Base-by-base conservation (phyloP, 1,140 invertebrate species). In the Rhyzopertha dominica region DNA sequence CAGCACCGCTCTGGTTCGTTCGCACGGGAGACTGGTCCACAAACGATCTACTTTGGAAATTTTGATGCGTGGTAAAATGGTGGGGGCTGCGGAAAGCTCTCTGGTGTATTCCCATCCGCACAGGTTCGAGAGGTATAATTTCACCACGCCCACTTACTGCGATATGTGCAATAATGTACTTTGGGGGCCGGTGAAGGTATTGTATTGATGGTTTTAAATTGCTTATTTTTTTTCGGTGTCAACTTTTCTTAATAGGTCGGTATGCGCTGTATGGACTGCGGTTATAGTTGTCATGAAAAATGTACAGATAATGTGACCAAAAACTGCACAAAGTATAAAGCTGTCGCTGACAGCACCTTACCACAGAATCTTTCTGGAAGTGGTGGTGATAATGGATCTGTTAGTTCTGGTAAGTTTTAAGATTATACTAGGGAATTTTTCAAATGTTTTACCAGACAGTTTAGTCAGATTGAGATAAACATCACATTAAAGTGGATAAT, bases 231-330 rank as follows among this genome's bases (percentile, higher is more conserved):
- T 8, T 26, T 26, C 7, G 24, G 7, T 23, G 29, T 39, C 43
- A 29, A 23, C 35, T 49, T 35, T 54, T 41, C 43, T 43, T 66
- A 68, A 24, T 61, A 82, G 79, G 79, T 80, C 62, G 89, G 87
- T 4, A 79, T 93, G 66, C 77, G 87, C 45, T 96, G 92, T 66
- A 79, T 85, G 54, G 92, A 96, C 65, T 97, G 93, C 70, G 90
- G 91, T n/a, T 92, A 90, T 61, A 89, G 88, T 54, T 95, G 90
- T 66, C 93, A 97, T 69, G 93, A 97, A 65, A 92, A 93, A 59
- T 96, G 93, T 69, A 81, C 84, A 31, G 87, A 93, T 38, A 70
- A 78, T 38, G 88, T 93, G 16, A 85, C 91, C 30, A 89, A 92
- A 69, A 93, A 92, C 66, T 95, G 92, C 71, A 90, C 89, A 53